Evolutionary conservation across 2,888 invertebrate genomes (phyloP), one percentile per base, ranked within the genome.

Genomic region (Mythimna loreyi): DNA sequence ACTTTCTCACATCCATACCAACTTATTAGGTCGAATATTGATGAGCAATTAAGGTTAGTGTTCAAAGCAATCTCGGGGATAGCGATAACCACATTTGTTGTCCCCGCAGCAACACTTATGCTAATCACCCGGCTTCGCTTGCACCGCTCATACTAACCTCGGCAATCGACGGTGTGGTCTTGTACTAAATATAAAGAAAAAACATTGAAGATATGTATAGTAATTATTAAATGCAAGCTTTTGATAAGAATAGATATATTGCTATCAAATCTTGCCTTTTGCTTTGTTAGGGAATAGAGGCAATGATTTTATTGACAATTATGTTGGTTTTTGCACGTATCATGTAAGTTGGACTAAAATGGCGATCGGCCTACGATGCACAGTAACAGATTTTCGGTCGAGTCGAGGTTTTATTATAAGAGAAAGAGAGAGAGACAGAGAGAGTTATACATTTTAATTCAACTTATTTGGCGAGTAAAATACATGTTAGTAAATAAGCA

Each of bases 1-100:
- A 89, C 74, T 90, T 89, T 76, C 86, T 63, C 4, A 9, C 75
- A 21, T 16, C 88, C 87, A 77, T 85, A 70, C 82, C 73, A 65
- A 67, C 87, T 90, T 91, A 91, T 90, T 90, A 91, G 91, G 87
- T 83, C 84, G 90, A 89, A 94, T 94, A 95, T 95, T 94, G 94
- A 94, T 94, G 94, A 93, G 91, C 95, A 95, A 95, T 95, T 95
- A 95, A 94, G 94, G 85, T 87, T 83, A 85, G 91, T 93, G 94
- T 93, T 91, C 89, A 83, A 83, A 85, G 90, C 91, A 92, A 94
- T 94, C 94, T 91, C 88, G 86, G 85, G 74, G 77, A 80, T 75
- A 36, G 83, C 90, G 94, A 94, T 94, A 95, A 92, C 88, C 82
- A 87, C 91, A 93, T 94, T 94, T 91, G 92, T 92, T 92, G 92